Base-by-base conservation (phyloP, 53 echinoderm and acorn worm genomes). In the Hippasteria phrygiana region DNA sequence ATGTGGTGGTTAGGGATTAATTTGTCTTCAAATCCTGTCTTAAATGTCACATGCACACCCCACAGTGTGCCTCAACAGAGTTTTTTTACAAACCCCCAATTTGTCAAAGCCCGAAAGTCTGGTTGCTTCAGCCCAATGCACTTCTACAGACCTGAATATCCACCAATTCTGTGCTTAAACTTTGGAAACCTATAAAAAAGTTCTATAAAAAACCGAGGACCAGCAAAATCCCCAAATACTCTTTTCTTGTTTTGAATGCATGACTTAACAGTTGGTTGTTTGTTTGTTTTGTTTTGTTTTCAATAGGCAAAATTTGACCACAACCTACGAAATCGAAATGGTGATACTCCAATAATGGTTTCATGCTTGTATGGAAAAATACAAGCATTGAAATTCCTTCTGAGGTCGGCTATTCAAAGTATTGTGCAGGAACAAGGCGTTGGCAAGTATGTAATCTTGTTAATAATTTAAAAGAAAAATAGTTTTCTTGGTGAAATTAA, bases 341-440 rank as follows among this genome's bases (percentile, higher is more conserved):
- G 97, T 24, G 93, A 97, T 77, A 97, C 93, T 0, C 97, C 97
- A 43, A 89, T 97, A 4, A 95, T 97, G 97, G 74, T 93, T 20
- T 93, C 97, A 6, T 97, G 97, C 84, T 79, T 88, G 26, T 87
- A 92, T 88, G 97, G 97, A 5, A 69, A 93, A 9, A 37, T 91
- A 18, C 87, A 93, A 45, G 95, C 80, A 26, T 92, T 97, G 8
- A 94, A 94, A 70, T 97, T 97, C 64, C 84, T 97, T 13, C 70
- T 97, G 22, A 55, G 92, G 62, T 93, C 97, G 11, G 95, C 92
- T 22, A 81, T 92, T 29, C 95, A 95, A 71, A 87, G 73, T 41
- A 73, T 81, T 2, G 93, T 87, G 73, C 88, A 94, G 80, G 88
- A 78, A 1, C 41, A 65, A 3, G 91, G 91, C 56, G 91, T 89